Base-by-base conservation (phyloP, 2,888 invertebrate genomes). In the Glomeris marginata region DNA sequence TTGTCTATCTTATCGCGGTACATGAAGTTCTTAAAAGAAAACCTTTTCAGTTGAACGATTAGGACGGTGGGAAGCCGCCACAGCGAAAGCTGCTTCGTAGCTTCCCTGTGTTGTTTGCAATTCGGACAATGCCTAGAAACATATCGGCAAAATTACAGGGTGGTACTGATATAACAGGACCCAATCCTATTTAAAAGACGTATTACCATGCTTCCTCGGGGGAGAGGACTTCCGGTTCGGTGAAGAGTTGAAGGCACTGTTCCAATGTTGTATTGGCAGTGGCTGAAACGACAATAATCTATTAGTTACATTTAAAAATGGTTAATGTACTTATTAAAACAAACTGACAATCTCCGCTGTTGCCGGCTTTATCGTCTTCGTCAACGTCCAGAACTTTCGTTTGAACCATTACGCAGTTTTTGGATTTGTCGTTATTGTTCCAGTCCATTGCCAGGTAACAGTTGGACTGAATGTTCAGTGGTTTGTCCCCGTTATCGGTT, bases 201-300 rank as follows among this genome's bases (percentile, higher is more conserved):
- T 28, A 28, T 28, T 59, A 67, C 72, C 72, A 72, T 5, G 71
- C 68, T 55, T 72, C 70, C 44, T 70, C 68, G 13, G 67, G 66
- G 41, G 64, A 65, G 50, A 72, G 62, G n/a, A 65, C 59, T 57
- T 72, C 72, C 2, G 71, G 70, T 55, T 72, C 69, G 1, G 70
- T 70, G 57, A 72, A 72, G 53, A 70, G 59, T 13, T 65, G 54
- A 49, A 70, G 53, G 54, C 69, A 69, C 22, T 68, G 66, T 16
- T 66, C 61, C 41, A 69, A 56, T 11, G 62, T 62, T 18, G 61
- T 59, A 44, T 59, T 59, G 34, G 52, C 55, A 41, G 49, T 56
- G 36, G 59, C 62, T 63, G 58, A 6, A 38, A 44, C 37, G n/a
- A 16, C 20, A 21, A 33, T 21, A 15, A 41, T 41, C 34, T 21